Percentiles rank a stretch among this genome's conserved stretches.
Evolutionary conservation across 2,797 vertebrate genomes (phyloP).

Genomic region (Rhabdophis nuchalis): DNA sequence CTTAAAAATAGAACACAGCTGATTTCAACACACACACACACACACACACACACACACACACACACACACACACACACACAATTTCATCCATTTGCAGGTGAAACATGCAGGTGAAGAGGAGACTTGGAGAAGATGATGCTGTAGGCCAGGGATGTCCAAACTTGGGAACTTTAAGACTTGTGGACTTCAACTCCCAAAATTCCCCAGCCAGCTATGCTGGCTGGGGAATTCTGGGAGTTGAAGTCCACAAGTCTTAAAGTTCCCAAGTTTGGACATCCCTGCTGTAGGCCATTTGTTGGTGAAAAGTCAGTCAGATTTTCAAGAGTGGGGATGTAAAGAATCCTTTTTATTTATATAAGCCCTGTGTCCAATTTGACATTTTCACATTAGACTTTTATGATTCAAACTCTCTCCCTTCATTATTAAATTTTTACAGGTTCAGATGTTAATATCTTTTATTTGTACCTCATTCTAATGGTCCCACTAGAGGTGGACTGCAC

Average conservation of each 20-base stretch:
- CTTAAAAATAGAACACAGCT: slow-evolving; percentile 47
- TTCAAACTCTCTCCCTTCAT: not conserved
- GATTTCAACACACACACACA: not conserved
- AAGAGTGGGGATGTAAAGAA: not conserved
- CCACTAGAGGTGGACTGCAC: not conserved
- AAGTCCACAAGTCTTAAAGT: no score
- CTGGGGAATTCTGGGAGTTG: no score
- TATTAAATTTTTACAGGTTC: not conserved
- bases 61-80: no score
- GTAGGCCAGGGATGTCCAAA: no score
- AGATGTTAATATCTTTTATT: not conserved
- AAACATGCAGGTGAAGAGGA: not conserved
- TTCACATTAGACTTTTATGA: not conserved
- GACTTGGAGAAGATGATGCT: not conserved
- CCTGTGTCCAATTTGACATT: not conserved
- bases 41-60: no score
- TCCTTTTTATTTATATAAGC: not conserved
- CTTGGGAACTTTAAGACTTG: no score
- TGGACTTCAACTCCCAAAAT: no score
- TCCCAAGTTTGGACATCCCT: no score
- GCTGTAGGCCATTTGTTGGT: not conserved
- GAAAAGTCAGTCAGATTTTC: not conserved
- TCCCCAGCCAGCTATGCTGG: no score
- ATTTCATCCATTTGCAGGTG: not conserved
- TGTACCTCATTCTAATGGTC: not conserved